These are phyloP conservation scores for Chionis minor DNA, from an alignment of 2,113 vertebrate genomes.

Conservation along the genomic window DNA sequence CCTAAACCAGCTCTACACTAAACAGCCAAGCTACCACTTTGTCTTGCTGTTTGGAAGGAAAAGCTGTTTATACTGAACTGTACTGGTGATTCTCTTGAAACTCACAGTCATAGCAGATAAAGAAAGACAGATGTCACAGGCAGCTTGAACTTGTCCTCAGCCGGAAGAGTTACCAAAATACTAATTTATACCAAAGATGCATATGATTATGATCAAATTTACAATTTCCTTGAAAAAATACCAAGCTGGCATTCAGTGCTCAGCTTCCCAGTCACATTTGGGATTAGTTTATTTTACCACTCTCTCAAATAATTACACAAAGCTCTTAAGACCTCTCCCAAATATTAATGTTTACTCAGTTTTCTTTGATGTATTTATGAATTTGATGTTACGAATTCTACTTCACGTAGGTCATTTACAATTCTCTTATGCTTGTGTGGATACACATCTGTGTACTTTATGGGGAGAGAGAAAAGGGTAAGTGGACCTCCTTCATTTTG, in stretches of 20 bases:
- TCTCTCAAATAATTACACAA: not conserved
- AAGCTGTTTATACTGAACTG: not conserved
- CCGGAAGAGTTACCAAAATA: not conserved
- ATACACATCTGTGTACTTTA: not conserved
- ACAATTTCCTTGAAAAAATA: not conserved
- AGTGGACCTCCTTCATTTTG: not conserved
- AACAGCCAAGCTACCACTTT: not conserved
- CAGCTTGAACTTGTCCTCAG: not conserved
- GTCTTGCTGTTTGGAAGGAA: not conserved
- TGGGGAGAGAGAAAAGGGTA: not conserved
- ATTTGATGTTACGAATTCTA: not conserved
- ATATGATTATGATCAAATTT: not conserved
- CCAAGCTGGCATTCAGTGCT: not conserved
- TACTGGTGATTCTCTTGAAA: not conserved
- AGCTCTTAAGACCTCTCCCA: not conserved
- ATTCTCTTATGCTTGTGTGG: not conserved
- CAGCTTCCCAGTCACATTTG: not conserved
- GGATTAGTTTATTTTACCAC: not conserved
- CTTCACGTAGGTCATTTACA: not conserved
- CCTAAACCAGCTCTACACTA: not conserved
- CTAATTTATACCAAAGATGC: not conserved
- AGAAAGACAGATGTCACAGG: not conserved
- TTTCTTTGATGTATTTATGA: not conserved
- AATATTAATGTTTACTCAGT: not conserved
- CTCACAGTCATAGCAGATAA: not conserved